These are phyloP conservation scores for Andrena cerasifolii DNA, from an alignment of 1,140 invertebrate genomes.

Conservation along the genomic window DNA sequence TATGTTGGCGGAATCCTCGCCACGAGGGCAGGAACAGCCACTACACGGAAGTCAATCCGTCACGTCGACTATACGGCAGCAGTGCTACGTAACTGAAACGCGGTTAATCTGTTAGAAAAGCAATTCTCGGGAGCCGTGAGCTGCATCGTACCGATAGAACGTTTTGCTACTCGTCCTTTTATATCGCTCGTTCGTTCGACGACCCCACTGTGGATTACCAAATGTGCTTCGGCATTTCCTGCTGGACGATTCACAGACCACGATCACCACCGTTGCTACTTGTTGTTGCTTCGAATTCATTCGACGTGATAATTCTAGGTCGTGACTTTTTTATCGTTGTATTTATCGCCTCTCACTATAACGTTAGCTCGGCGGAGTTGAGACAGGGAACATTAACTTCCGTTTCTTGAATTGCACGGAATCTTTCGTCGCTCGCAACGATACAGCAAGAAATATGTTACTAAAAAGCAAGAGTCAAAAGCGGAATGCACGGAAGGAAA, in stretches of 20 bases:
- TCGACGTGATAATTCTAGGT: no score
- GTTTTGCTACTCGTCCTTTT: constrained; percentile 19
- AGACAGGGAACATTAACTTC: no score
- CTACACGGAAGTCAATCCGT: constrained; percentile 54
- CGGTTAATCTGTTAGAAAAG: constrained; percentile 49
- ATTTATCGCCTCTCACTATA: no score
- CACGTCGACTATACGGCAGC: constrained; percentile 33
- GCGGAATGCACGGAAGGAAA: no score
- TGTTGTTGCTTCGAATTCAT: background rate
- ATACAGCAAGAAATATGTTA: no score
- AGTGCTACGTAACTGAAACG: constrained; percentile 40
- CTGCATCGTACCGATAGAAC: constrained; percentile 22
- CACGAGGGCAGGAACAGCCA: constrained; percentile 26
- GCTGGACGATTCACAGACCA: constrained; percentile 5
- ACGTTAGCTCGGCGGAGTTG: no score
- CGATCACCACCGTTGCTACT: background rate
- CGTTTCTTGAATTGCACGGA: no score
- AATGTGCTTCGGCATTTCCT: constrained; percentile 6
- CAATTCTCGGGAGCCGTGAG: constrained; percentile 37
- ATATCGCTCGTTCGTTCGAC: background rate
- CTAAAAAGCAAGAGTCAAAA: no score
- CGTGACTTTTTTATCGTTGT: no score
- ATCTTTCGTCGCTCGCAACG: no score
- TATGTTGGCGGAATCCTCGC: constrained; percentile 22
- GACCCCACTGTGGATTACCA: constrained; percentile 5